phyloP scores from a whole-genome alignment of 2,797 vertebrate genomes.

The Paratrypauchen microcephalus region DNA sequence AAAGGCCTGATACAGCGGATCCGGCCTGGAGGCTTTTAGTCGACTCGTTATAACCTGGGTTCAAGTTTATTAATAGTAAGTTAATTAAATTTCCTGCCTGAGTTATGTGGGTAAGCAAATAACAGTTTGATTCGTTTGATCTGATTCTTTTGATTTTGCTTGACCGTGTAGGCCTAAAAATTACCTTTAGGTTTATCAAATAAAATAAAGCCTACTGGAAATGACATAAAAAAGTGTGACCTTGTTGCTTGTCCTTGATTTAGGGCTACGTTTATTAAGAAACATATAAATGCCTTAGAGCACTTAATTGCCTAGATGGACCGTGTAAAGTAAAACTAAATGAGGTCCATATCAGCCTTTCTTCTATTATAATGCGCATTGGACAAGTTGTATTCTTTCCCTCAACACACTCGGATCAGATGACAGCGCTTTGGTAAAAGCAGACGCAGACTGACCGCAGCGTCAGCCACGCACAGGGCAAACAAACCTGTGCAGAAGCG shows the following conservation, averaged over 20 bases:
- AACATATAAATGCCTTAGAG: too few relatives aligned
- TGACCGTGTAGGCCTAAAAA: too few relatives aligned
- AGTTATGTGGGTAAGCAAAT: background rate
- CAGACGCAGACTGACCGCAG: background rate
- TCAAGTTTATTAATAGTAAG: background rate
- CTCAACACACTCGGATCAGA: background rate
- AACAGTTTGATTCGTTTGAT: background rate
- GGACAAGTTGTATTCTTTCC: background rate
- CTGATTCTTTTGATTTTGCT: background rate
- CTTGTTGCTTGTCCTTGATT: background rate
- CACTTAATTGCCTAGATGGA: background rate
- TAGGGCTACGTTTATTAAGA: too few relatives aligned
- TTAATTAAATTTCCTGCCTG: background rate
- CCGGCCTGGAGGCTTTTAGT: slow-evolving; percentile 14
- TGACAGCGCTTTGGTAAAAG: slow-evolving; percentile 1
- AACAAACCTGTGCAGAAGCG: background rate
- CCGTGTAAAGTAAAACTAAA: background rate
- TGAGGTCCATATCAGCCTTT: background rate
- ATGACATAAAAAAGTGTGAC: background rate
- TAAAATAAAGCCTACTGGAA: background rate
- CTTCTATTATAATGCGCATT: background rate
- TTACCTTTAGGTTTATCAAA: background rate
- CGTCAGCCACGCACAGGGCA: slow-evolving; percentile 2
- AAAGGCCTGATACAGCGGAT: slow-evolving; percentile 29
- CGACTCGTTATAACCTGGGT: background rate